These are phyloP conservation scores for Drosophila lacicola DNA, from an alignment of 2,888 invertebrate genomes.

Conservation along the genomic window DNA sequence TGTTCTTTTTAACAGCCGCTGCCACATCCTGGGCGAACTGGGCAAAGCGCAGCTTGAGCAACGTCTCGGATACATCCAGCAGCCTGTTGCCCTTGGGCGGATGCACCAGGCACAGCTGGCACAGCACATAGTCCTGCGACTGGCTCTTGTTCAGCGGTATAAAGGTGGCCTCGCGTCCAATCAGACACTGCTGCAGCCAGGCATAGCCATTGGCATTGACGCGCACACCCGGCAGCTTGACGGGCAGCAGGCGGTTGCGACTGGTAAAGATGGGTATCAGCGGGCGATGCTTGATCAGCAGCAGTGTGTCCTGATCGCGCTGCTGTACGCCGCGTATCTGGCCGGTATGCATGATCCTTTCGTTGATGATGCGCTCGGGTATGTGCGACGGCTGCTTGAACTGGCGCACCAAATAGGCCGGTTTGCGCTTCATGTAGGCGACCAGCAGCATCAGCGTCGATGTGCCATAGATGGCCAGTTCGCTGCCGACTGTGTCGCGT, in stretches of 20 bases:
- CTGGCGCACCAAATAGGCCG: slow-evolving; percentile 80
- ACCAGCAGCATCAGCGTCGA: slow-evolving; percentile 76
- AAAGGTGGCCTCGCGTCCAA: slow-evolving; percentile 84
- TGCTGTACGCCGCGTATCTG: slow-evolving; percentile 75
- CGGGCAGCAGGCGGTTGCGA: slow-evolving; percentile 69
- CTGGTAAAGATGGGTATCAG: slow-evolving; percentile 78
- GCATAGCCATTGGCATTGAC: slow-evolving; percentile 84
- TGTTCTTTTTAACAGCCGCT: slow-evolving; percentile 65
- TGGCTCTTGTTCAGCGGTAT: slow-evolving; percentile 84
- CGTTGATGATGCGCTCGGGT: slow-evolving; percentile 79
- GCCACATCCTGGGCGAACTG: slow-evolving; percentile 72
- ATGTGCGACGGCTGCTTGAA: slow-evolving; percentile 82
- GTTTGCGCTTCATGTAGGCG: slow-evolving; percentile 78
- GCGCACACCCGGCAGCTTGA: slow-evolving; percentile 81
- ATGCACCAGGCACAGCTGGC: slow-evolving; percentile 84
- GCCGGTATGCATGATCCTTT: slow-evolving; percentile 81
- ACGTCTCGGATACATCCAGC: slow-evolving; percentile 82
- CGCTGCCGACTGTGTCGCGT: slow-evolving; percentile 76
- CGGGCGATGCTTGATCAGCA: slow-evolving; percentile 79
- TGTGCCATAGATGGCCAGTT: slow-evolving; percentile 77
- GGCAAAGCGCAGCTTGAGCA: slow-evolving; percentile 84
- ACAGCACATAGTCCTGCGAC: slow-evolving; percentile 84
- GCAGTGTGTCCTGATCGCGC: slow-evolving; percentile 75
- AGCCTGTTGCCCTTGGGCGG: slow-evolving; percentile 79
- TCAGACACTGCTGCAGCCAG: slow-evolving; percentile 86